These are phyloP conservation scores for Meandrusa payeni DNA, from an alignment of 2,888 invertebrate species.

Conservation along the genomic window DNA sequence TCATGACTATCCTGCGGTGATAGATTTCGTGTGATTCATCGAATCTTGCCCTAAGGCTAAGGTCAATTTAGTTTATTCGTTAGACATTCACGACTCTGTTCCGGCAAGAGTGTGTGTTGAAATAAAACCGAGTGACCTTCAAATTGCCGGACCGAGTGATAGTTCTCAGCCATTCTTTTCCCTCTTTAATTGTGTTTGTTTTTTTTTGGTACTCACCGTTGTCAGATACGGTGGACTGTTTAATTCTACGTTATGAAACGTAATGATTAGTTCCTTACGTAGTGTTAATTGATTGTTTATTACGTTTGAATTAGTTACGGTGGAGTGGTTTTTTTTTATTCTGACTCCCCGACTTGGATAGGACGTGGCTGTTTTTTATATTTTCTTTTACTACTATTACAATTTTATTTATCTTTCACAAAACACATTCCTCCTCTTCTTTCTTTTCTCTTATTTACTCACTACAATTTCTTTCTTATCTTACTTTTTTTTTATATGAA, in stretches of 20 bases:
- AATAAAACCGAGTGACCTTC: constrained; percentile 33
- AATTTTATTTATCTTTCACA: no score
- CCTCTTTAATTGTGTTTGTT: constrained; percentile 17
- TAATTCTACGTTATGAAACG: background rate
- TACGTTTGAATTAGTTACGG: no score
- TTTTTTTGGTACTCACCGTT: constrained; percentile 16
- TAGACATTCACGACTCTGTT: constrained; percentile 17
- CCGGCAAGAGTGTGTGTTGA: constrained; percentile 22
- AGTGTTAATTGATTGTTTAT: background rate
- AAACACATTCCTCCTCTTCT: no score
- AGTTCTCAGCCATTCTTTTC: constrained; percentile 20
- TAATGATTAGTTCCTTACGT: constrained; percentile 8
- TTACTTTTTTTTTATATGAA: no score
- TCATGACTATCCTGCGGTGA: constrained; percentile 23
- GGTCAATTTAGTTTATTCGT: constrained; percentile 12
- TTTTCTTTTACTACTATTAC: no score
- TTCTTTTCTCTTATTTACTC: no score
- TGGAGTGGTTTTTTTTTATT: no score
- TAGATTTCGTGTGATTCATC: constrained; percentile 26
- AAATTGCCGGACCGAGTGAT: constrained; percentile 29
- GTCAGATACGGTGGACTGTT: background rate
- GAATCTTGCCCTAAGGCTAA: constrained; percentile 15
- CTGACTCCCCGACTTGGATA: no score
- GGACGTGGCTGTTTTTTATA: no score
- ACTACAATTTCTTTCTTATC: no score